Base-by-base conservation (phyloP, 2,113 vertebrate species). In the Pycnonotus jocosus region DNA sequence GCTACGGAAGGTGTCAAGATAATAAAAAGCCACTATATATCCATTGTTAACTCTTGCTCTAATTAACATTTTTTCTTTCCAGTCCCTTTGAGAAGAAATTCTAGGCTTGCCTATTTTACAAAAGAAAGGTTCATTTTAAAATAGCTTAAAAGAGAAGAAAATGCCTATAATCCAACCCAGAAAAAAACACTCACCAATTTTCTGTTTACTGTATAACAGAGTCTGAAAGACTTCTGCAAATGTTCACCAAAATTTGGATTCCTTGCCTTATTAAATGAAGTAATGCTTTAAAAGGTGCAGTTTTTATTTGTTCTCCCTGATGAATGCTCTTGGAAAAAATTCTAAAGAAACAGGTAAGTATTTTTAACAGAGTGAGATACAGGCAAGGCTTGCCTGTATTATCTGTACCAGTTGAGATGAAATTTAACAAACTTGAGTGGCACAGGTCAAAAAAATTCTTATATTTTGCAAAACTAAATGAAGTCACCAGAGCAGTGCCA, bases 401-500 rank as follows among this genome's bases (percentile, higher is more conserved):
- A 80, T 81, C 42, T 40, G n/a, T 20, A 88, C 38, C 40, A 72
- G 42, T 47, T 37, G 37, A 69, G 28, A 89, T 91, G 53, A 82
- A 96, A 92, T 92, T 31, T 82, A 83, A 73, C 65, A 73, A 95
- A 92, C 9, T 24, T 83, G 35, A 96, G 45, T 81, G 45, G 35
- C 85, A 76, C 18, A 84, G 53, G 64, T 81, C 37, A 92, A 80
- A 92, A 38, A 95, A 89, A 86, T 70, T 94, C 45, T 94, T 77
- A 89, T 22, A 83, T 93, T 96, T 91, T 91, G 68, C 54, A 69
- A 87, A 94, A 95, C 81, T 65, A 91, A 96, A 97, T 94, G 89
- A 94, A 96, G 94, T 96, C 90, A 93, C 96, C 94, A 96, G 83
- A 91, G 40, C 21, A 53, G 70, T 84, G 71, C 79, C 93, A 85